Evolutionary conservation across 1,140 invertebrate genomes (phyloP).

Genomic region (Acyrthosiphon pisum): DNA sequence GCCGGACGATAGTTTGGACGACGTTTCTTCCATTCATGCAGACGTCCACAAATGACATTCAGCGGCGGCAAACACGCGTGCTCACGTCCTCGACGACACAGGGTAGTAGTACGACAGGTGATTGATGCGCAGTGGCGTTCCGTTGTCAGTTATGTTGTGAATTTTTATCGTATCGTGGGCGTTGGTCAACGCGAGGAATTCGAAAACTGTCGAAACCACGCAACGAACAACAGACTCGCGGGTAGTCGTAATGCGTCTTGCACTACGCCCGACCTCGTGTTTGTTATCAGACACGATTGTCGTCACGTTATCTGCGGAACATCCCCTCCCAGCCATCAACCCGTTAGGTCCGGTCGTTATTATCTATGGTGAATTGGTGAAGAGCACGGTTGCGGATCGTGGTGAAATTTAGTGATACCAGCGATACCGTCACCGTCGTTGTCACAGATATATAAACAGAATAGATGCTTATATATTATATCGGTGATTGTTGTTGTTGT

Average conservation of each 20-base stretch:
- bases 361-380: too few relatives aligned
- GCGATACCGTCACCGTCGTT: background rate
- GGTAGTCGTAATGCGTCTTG: background rate
- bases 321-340: background rate
- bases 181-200: background rate
- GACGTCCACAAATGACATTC: slow-evolving; percentile 38
- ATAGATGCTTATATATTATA: too few relatives aligned
- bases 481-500: background rate
- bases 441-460: too few relatives aligned
- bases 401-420: background rate
- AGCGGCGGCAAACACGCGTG: background rate
- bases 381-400: background rate
- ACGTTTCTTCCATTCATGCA: slow-evolving; percentile 57
- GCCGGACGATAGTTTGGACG: slow-evolving; percentile 43
- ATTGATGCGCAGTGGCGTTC: background rate
- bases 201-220: background rate
- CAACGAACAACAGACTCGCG: background rate
- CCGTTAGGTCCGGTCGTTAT: background rate
- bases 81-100: background rate
- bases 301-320: background rate
- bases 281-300: slow-evolving; percentile 35
- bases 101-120: background rate
- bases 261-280: slow-evolving; percentile 54
- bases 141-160: background rate
- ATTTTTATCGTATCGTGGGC: background rate